phyloP scores from a whole-genome alignment of 2,888 invertebrate genomes.

The Xanthorhoe spadicearia region DNA sequence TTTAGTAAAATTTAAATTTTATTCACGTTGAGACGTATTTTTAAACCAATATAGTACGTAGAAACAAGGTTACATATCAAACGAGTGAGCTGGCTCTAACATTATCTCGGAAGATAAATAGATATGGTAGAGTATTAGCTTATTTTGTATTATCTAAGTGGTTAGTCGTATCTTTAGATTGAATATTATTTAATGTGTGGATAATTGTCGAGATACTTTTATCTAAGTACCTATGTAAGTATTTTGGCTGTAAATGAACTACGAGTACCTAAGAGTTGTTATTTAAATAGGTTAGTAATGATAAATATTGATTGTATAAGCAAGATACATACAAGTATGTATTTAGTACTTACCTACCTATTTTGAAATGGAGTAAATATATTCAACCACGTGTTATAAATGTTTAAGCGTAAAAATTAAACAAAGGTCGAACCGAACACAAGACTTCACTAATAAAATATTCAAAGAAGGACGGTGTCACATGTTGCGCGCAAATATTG shows the following conservation, averaged over 20 bases:
- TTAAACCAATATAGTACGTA: conserved; percentile 22
- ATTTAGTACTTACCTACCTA: not conserved
- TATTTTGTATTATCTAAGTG: conserved; percentile 54
- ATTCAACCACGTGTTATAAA: not conserved
- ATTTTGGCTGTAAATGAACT: not conserved
- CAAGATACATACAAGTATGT: too few relatives aligned
- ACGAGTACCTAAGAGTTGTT: not conserved
- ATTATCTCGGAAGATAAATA: conserved; percentile 38
- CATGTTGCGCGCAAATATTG: conserved; percentile 32
- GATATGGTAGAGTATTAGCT: conserved; percentile 52
- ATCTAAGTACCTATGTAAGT: not conserved
- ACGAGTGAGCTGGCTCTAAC: conserved; percentile 52
- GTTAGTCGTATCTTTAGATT: conserved; percentile 51
- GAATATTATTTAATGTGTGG: not conserved
- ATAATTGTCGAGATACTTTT: not conserved
- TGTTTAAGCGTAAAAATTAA: conserved; percentile 1
- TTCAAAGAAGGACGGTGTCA: conserved; percentile 23
- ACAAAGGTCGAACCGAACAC: conserved; percentile 18
- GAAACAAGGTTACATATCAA: conserved; percentile 57
- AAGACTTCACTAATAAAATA: conserved; percentile 17
- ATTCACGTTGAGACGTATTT: not conserved
- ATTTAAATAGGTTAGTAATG: not conserved
- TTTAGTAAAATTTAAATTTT: not conserved
- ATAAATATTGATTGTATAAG: not conserved
- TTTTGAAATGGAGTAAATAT: not conserved